These are phyloP conservation scores for Sebastes goodei DNA, from an alignment of 2,797 vertebrate genomes.

Conservation along the genomic window DNA sequence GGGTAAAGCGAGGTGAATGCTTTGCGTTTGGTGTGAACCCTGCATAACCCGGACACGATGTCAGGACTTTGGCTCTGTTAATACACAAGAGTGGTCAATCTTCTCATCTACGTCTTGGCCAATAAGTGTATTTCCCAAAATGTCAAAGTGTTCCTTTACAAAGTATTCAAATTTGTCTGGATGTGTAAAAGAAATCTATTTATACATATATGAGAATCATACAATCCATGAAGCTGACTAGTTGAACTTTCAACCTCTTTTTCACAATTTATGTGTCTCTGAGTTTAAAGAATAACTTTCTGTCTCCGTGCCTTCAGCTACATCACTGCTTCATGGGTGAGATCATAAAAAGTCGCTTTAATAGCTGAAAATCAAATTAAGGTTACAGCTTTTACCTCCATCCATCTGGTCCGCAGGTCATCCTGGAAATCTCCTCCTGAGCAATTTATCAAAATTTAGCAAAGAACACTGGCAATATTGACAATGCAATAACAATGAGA, in stretches of 20 bases:
- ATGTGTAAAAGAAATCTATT: background rate
- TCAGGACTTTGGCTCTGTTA: background rate
- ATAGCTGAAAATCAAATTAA: slow-evolving; percentile 45
- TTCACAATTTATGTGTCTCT: slow-evolving; percentile 10
- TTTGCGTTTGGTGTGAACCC: too few species aligned
- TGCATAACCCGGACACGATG: background rate
- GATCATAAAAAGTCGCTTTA: slow-evolving; percentile 40
- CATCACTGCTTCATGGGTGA: slow-evolving; percentile 27
- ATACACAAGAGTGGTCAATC: background rate
- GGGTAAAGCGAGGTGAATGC: too few species aligned
- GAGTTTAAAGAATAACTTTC: background rate
- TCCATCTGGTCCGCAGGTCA: slow-evolving; percentile 38
- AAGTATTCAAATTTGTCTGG: background rate
- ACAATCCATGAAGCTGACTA: background rate
- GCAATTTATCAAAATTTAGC: slow-evolving; percentile 57
- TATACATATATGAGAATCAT: background rate
- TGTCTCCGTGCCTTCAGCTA: background rate
- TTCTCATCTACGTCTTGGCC: background rate
- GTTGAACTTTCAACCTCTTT: slow-evolving; percentile 5
- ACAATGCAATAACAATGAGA: slow-evolving; percentile 67
- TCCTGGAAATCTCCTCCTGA: slow-evolving; percentile 44
- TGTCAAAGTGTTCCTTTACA: background rate
- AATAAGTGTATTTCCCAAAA: background rate
- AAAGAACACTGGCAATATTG: slow-evolving; percentile 42
- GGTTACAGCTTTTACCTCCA: slow-evolving; percentile 25